Evolutionary conservation across 2,797 vertebrate species (phyloP).

Genomic region (Hypotaenidia okinawae): DNA sequence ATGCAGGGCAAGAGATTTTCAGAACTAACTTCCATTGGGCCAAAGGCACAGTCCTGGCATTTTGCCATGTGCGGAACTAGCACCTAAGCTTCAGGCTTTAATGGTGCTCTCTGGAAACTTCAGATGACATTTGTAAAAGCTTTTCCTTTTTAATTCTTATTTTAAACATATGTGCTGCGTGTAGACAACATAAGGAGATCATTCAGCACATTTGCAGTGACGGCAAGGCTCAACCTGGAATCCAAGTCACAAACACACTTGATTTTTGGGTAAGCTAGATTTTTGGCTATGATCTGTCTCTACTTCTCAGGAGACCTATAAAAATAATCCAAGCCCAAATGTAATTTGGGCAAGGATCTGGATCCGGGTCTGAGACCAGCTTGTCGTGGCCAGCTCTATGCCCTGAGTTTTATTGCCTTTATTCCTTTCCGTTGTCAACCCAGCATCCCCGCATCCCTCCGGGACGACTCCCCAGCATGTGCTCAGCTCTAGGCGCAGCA

Average conservation of each 20-base stretch:
- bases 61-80: neutral
- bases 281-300: neutral
- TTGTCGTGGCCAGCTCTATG: neutral
- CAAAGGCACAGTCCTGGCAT: neutral
- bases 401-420: neutral
- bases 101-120: neutral
- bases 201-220: conserved; percentile 22
- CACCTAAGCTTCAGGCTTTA: neutral
- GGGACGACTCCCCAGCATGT: neutral
- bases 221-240: conserved; percentile 16
- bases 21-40: neutral
- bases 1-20: neutral
- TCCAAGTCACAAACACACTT: neutral
- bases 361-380: neutral
- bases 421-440: neutral
- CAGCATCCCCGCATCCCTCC: neutral
- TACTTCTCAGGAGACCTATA: neutral
- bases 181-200: conserved; percentile 22
- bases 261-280: neutral
- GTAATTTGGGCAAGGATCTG: neutral
- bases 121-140: neutral
- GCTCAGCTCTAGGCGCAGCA: neutral
- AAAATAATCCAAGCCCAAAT: neutral
- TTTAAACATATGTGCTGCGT: conserved; percentile 4
- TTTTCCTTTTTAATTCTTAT: conserved; percentile 25